A percentile compares a stretch with the other conserved stretches of the same genome.
Evolutionary conservation across 2,797 vertebrate species (phyloP).

Genomic region (Spea hammondii): DNA sequence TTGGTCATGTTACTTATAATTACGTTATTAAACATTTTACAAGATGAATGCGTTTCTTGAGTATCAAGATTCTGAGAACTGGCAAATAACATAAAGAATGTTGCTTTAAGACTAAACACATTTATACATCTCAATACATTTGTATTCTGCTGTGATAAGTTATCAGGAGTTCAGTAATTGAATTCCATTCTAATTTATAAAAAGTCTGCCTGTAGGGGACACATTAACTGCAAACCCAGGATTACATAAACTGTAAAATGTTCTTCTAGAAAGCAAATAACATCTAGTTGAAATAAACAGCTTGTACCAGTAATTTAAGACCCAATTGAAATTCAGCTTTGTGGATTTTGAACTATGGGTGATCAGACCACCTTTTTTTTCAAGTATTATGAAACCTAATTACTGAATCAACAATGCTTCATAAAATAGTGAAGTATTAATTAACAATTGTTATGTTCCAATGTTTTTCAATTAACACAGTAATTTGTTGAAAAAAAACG

Average conservation of each 20-base stretch:
- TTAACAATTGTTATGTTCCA: slow-evolving; percentile 8
- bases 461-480: slow-evolving; percentile 10
- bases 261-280: slow-evolving; percentile 61
- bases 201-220: slow-evolving; percentile 65
- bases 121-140: slow-evolving; percentile 62
- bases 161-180: slow-evolving; percentile 69
- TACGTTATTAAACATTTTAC: no score
- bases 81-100: neutral
- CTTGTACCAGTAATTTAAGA: slow-evolving; percentile 27
- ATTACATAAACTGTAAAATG: slow-evolving; percentile 61
- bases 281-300: slow-evolving; percentile 59
- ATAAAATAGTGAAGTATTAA: slow-evolving; percentile 16
- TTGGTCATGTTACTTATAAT: no score
- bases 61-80: no score
- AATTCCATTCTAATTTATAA: slow-evolving; percentile 68
- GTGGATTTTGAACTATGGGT: neutral
- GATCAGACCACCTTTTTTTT: slow-evolving; percentile 29
- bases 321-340: slow-evolving; percentile 42
- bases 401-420: slow-evolving; percentile 27
- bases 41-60: no score
- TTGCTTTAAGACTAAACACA: slow-evolving; percentile 55
- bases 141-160: slow-evolving; percentile 67
- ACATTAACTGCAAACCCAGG: slow-evolving; percentile 63
- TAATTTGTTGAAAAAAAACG: neutral
- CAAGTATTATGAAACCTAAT: slow-evolving; percentile 26